These are phyloP conservation scores for Athetis lepigone DNA, from an alignment of 2,888 invertebrate genomes.

Conservation along the genomic window DNA sequence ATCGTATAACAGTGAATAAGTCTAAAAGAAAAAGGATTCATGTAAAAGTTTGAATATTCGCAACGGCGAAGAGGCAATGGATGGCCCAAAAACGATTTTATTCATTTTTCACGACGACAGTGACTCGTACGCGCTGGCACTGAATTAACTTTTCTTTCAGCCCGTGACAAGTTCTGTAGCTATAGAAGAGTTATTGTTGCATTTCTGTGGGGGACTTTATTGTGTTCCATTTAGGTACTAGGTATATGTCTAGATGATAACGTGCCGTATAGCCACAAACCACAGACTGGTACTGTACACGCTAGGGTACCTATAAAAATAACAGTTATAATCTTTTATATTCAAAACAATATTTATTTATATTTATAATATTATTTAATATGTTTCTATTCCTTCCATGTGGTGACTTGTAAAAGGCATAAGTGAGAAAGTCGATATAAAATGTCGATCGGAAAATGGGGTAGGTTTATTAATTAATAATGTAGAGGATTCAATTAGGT, in stretches of 20 bases:
- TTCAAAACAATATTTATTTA: neutral
- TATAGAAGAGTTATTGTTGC: constrained; percentile 31
- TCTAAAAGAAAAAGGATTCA: constrained; percentile 36
- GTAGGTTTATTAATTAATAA: constrained; percentile 8
- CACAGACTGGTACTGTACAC: neutral
- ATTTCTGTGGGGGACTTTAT: constrained; percentile 14
- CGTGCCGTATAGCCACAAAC: neutral
- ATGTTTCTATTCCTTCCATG: neutral
- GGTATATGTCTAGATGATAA: neutral
- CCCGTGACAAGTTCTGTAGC: constrained; percentile 62
- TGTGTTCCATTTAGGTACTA: neutral
- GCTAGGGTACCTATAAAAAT: neutral
- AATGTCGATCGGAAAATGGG: constrained; percentile 11
- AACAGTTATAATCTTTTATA: no score
- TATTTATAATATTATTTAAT: neutral
- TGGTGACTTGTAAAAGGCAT: neutral
- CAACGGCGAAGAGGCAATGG: constrained; percentile 72
- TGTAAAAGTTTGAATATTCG: constrained; percentile 70
- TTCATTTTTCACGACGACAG: constrained; percentile 89
- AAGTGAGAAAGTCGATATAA: constrained; percentile 21
- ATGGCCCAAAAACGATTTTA: constrained; percentile 86
- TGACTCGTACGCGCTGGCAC: constrained; percentile 87
- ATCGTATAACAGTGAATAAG: constrained; percentile 34
- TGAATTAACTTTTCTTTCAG: constrained; percentile 84
- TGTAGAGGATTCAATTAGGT: neutral